Evolutionary conservation across 2,113 vertebrate genomes (phyloP).

Genomic region (Pseudorectes ferrugineus): DNA sequence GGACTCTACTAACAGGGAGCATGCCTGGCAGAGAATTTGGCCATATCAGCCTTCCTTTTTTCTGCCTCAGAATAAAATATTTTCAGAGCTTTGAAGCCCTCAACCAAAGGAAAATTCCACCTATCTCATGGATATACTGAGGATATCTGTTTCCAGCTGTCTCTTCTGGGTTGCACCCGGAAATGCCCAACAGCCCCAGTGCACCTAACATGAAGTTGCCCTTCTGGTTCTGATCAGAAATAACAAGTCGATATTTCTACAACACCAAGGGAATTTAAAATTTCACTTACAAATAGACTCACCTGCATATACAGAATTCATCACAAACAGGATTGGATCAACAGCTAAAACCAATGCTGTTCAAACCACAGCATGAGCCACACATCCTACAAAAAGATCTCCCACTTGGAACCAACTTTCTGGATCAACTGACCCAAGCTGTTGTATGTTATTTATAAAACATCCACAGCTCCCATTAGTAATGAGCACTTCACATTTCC

Average conservation of each 20-base stretch:
- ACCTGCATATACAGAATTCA: not conserved
- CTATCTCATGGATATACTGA: not conserved
- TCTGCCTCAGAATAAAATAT: not conserved
- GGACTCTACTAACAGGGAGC: not conserved
- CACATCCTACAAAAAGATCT: not conserved
- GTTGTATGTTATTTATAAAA: not conserved
- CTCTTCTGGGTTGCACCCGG: not conserved
- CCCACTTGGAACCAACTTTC: not conserved
- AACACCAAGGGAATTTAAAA: not conserved
- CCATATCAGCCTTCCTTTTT: not conserved
- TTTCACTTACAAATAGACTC: not conserved
- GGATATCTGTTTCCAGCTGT: not conserved
- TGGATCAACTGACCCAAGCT: not conserved
- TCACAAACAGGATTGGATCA: not conserved
- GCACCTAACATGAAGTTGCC: not conserved
- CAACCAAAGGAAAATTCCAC: not conserved
- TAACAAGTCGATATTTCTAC: not conserved
- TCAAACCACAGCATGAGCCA: not conserved
- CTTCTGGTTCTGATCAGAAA: not conserved
- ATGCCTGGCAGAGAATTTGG: not conserved
- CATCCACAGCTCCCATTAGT: not conserved
- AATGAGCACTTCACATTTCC: not conserved
- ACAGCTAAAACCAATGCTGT: not conserved
- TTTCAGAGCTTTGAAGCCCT: not conserved
- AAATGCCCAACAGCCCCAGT: not conserved